Evolutionary conservation across 2,888 invertebrate genomes (phyloP).

Genomic region (Dorcus hopei): DNA sequence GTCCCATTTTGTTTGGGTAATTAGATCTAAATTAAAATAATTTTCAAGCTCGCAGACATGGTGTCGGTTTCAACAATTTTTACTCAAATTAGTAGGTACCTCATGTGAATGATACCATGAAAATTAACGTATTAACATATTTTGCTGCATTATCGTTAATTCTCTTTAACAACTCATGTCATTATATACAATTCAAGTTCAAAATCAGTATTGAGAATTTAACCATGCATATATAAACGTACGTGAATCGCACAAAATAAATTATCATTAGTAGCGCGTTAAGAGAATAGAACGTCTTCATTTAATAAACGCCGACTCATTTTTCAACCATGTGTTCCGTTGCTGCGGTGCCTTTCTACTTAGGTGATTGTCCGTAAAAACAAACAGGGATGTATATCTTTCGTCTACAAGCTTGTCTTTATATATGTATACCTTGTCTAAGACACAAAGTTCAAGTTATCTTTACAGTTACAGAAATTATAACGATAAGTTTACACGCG

Average conservation of each 20-base stretch:
- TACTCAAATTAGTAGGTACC: too few species aligned
- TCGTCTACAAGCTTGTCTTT: not conserved
- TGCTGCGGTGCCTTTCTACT: not conserved
- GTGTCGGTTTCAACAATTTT: too few species aligned
- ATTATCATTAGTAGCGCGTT: slow-evolving; percentile 45
- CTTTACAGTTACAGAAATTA: too few species aligned
- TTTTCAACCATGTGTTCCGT: slow-evolving; percentile 39
- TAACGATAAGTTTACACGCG: too few species aligned
- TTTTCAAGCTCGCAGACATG: too few species aligned
- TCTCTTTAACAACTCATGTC: too few species aligned
- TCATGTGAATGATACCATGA: too few species aligned
- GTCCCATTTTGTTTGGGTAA: too few species aligned
- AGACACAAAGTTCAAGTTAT: not conserved
- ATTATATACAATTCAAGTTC: too few species aligned
- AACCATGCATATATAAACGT: slow-evolving; percentile 37
- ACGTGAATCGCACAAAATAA: slow-evolving; percentile 40
- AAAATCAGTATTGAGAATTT: slow-evolving; percentile 30
- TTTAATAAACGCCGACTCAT: slow-evolving; percentile 43
- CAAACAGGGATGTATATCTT: not conserved
- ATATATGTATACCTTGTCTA: not conserved
- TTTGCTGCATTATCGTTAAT: too few species aligned
- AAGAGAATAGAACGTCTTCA: slow-evolving; percentile 47
- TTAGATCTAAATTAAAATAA: too few species aligned
- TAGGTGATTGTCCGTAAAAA: not conserved
- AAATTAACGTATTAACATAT: too few species aligned